Conservation (phyloP, 2,888 invertebrate genomes). For the Meiosimyza platycephala region DNA sequence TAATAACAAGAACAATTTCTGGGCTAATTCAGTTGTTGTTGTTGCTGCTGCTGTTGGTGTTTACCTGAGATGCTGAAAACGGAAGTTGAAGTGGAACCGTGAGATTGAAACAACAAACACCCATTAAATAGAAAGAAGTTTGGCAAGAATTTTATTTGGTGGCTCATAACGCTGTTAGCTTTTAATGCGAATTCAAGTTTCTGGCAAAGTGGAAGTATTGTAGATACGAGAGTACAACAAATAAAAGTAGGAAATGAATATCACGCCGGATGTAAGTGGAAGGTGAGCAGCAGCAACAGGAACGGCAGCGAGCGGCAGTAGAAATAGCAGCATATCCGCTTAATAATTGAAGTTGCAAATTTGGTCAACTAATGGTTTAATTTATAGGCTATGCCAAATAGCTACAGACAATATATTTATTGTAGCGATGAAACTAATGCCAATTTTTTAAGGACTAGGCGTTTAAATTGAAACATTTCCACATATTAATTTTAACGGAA, state of each 20-base stretch:
- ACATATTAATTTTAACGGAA: no score
- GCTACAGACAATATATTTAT: no score
- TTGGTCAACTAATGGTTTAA: no score
- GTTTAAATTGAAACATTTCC: no score
- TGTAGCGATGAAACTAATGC: no score
- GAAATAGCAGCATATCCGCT: no score
- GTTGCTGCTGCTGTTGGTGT: neutral
- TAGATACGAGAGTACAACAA: neutral
- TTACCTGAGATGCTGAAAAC: conserved; percentile 9
- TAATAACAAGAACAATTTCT: neutral
- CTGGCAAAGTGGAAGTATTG: no score
- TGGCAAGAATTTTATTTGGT: conserved; percentile 36
- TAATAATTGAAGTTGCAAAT: no score
- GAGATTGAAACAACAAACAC: conserved; percentile 26
- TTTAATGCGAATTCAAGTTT: no score
- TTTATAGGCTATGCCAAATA: no score
- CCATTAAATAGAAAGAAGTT: conserved; percentile 30
- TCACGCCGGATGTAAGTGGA: conserved; percentile 21
- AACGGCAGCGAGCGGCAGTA: no score
- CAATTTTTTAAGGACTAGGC: no score
- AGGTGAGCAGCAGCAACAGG: conserved; percentile 6
- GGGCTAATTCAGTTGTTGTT: neutral
- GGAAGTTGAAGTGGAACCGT: conserved; percentile 37
- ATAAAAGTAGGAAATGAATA: conserved; percentile 31
- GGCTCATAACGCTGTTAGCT: neutral